A percentile compares a stretch with the other conserved stretches of the same genome.
These are phyloP conservation scores for Chaetodon trifascialis DNA, from an alignment of 2,113 vertebrate species.

Conservation along the genomic window DNA sequence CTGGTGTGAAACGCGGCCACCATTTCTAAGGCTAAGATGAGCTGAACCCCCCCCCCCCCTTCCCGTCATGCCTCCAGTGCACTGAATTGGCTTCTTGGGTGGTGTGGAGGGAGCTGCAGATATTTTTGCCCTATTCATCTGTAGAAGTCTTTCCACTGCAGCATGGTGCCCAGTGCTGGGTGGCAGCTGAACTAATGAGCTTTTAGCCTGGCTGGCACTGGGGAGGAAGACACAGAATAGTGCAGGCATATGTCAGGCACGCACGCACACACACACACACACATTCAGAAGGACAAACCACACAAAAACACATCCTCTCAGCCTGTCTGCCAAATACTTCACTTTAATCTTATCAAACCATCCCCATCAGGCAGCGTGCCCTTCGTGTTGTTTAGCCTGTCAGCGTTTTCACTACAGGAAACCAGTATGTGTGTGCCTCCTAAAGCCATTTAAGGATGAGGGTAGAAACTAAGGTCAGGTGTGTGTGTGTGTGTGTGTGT, in stretches of 20 bases:
- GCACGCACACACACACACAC: background rate
- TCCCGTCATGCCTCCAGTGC: background rate
- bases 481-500: constrained; percentile 40
- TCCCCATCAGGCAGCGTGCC: constrained; percentile 77
- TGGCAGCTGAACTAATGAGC: constrained; percentile 78
- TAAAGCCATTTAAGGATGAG: constrained; percentile 68
- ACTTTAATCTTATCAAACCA: constrained; percentile 85
- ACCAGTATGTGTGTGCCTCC: constrained; percentile 57
- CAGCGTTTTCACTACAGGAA: constrained; percentile 80
- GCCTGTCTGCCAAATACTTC: constrained; percentile 79
- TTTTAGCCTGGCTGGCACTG: constrained; percentile 70
- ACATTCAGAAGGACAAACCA: constrained; percentile 42
- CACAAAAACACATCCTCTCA: constrained; percentile 65
- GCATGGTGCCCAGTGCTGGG: constrained; percentile 60
- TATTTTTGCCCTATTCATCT: constrained; percentile 42
- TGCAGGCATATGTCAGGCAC: constrained; percentile 21
- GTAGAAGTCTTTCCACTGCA: constrained; percentile 37
- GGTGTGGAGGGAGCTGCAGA: constrained; percentile 7
- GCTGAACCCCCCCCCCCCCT: background rate
- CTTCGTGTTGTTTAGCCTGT: constrained; percentile 79
- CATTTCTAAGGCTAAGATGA: background rate
- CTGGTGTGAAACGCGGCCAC: constrained; percentile 7
- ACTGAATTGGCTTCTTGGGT: constrained; percentile 32
- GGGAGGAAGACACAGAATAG: constrained; percentile 46
- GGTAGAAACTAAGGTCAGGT: constrained; percentile 73